These are phyloP conservation scores for Rhopalosiphum nymphaeae DNA, from an alignment of 2,888 invertebrate species.

Conservation along the genomic window DNA sequence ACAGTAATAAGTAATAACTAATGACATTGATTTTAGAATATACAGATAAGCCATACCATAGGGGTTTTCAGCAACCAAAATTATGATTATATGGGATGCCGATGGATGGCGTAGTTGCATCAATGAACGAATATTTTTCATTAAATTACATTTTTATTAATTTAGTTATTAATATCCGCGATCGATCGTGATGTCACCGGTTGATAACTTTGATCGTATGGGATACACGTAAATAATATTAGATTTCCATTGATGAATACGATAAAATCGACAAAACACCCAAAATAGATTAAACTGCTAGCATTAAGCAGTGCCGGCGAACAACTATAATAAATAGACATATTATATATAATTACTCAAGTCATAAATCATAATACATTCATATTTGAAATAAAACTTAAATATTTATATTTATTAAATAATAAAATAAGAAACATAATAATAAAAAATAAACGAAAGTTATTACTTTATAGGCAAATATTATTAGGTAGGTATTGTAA, in stretches of 20 bases:
- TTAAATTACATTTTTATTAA: not conserved
- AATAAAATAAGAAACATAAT: conserved; percentile 22
- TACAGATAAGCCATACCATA: too few species aligned
- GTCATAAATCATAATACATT: not conserved
- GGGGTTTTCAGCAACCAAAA: too few species aligned
- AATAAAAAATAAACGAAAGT: conserved; percentile 17
- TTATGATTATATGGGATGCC: not conserved
- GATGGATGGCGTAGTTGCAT: conserved; percentile 20
- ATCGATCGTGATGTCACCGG: not conserved
- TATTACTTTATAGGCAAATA: not conserved
- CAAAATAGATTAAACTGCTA: too few species aligned
- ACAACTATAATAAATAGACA: too few species aligned
- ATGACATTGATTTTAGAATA: too few species aligned
- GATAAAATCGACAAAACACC: too few species aligned
- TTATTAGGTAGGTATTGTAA: conserved; percentile 23
- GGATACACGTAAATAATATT: too few species aligned
- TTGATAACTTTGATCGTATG: not conserved
- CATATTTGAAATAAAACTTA: conserved; percentile 13
- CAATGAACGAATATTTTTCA: conserved; percentile 8
- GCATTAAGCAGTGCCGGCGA: too few species aligned
- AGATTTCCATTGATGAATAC: too few species aligned
- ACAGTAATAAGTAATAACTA: too few species aligned
- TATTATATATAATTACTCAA: too few species aligned
- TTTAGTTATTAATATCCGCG: not conserved
- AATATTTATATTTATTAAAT: conserved; percentile 14